Evolutionary conservation across 2,113 vertebrate genomes (phyloP), one percentile per base, ranked within the genome.

Genomic region (Mustela nigripes): DNA sequence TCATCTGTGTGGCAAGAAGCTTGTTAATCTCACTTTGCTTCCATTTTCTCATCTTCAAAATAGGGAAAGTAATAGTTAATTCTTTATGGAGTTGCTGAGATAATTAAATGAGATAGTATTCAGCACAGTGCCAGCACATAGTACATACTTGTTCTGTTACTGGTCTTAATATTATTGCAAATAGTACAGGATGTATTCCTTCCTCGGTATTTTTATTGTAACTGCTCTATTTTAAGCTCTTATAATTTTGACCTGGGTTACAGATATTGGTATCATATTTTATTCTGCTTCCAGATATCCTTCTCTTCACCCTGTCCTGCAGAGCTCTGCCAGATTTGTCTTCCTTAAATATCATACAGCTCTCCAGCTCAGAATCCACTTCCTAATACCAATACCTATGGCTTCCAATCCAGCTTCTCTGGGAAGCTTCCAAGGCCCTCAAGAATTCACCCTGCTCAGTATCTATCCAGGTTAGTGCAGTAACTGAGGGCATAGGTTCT

Each of bases 121-220:
- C n/a, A 82, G 45, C 21, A 22, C 14, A 24, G 12, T 60, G 36
- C 69, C 39, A 33, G 22, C 15, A 53, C n/a, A 21, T 22, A 33
- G 5, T 58, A 42, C 92, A 39, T 81, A 21, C 45, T 31, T 76
- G 24, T 88, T 73, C 56, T 95, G 67, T 28, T 89, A 89, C 26
- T 63, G 33, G 80, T 71, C 95, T 79, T 74, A 81, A 83, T 79
- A 58, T 92, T 92, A 78, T 87, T 82, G 31, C 48, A 82, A 95
- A n/a, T 36, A 91, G 50, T 56, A 65, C 73, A 83, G n/a, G 12
- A 31, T 74, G 8, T 42, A 12, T n/a, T 81, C 11, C 45, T 53
- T 48, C 14, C 45, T 82, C 31, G 42, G 26, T 67, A 14, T 48
- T 84, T 97, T 84, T 71, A 94, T 82, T 86, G 31, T 11, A 62